These are phyloP conservation scores for Andricus quercusramuli DNA, from an alignment of 2,888 invertebrate genomes.

Conservation along the genomic window DNA sequence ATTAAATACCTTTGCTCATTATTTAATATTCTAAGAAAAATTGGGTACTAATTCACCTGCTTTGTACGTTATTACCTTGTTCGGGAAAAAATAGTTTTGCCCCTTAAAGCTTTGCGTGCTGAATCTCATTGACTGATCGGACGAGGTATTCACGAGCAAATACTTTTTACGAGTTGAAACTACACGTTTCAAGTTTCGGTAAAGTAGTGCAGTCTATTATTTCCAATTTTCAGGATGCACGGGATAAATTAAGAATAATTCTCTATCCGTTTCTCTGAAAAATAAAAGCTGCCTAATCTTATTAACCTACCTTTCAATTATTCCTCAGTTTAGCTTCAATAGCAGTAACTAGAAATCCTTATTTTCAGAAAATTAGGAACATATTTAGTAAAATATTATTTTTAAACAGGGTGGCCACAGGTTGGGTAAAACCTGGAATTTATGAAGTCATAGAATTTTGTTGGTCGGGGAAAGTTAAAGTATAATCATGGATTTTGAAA, in stretches of 20 bases:
- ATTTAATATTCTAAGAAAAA: not conserved
- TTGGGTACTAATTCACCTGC: not conserved
- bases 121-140: not conserved
- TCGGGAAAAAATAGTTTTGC: not conserved
- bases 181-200: not conserved
- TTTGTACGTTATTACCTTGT: not conserved
- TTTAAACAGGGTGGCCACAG: no score
- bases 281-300: not conserved
- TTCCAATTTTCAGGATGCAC: slow-evolving; percentile 1
- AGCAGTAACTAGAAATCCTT: no score
- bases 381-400: no score
- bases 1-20: not conserved
- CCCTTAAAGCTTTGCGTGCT: slow-evolving; percentile 8
- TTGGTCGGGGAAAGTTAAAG: no score
- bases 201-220: not conserved
- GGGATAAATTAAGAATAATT: not conserved
- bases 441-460: no score
- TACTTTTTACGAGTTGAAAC: slow-evolving; percentile 2
- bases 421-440: no score
- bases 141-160: not conserved
- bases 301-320: not conserved
- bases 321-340: no score
- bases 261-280: not conserved
- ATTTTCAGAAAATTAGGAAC: no score
- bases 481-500: no score